Base-by-base conservation (phyloP, 2,113 vertebrate genomes). In the Nibea coibor region DNA sequence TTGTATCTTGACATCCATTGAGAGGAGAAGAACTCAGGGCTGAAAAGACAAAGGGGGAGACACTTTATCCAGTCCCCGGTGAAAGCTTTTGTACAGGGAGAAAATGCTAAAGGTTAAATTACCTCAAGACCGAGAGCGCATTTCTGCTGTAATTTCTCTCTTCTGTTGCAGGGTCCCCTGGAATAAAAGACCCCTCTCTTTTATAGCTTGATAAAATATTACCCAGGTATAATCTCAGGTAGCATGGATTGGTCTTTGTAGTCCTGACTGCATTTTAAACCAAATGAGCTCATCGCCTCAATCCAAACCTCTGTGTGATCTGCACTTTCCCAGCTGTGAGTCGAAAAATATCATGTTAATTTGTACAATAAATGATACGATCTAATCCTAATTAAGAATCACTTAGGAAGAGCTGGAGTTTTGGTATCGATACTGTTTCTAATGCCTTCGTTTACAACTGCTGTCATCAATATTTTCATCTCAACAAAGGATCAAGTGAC, bases 61-160 rank as follows among this genome's bases (percentile, higher is more conserved):
- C 88, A 95, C 93, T 87, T 83, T 85, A 93, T 94, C 91, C 90
- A 75, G 78, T 77, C 75, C 84, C 69, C 59, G 22, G 70, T 68
- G 84, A 80, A 54, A 68, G 63, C 85, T 82, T 90, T 91, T 93
- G 90, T 92, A 81, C 81, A 16, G 51, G 53, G 57, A 86, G 72
- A 89, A 85, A 90, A 92, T 80, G 71, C 91, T 86, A 70, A 91
- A 93, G 91, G 88, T 94, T 88, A 91, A 88, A 91, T 95, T 92
- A 94, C 92, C 85, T 75, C 72, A 87, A 79, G 86, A 92, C 73
- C 43, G 50, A 82, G 72, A 84, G 84, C 75, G 26, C 71, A 66
- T 87, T 85, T 72, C 80, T 79, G 72, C 71, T 67, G 39, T 85
- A 85, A 81, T 84, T 92, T 87, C 71, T 88, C 81, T 81, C 47